A percentile compares a stretch with the other conserved stretches of the same genome.
These are phyloP conservation scores for Fissipunctia ypsillon DNA, from an alignment of 2,888 invertebrate genomes.

Conservation along the genomic window DNA sequence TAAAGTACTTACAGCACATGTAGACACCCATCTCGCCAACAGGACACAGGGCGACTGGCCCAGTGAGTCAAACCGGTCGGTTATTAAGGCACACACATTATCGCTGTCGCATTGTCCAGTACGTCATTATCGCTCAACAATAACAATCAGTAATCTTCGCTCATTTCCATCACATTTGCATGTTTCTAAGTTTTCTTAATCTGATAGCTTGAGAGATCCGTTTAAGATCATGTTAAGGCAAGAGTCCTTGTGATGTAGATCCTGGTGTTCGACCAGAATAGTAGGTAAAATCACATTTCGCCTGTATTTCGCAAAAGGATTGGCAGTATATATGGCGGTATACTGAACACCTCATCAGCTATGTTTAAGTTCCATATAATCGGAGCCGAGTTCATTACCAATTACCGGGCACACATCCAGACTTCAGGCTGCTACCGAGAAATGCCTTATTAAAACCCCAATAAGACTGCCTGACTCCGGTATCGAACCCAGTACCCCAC, in stretches of 20 bases:
- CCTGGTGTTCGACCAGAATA: slow-evolving; percentile 9
- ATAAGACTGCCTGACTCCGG: background rate
- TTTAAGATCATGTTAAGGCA: slow-evolving; percentile 35
- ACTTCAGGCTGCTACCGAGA: background rate
- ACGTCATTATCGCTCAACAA: slow-evolving; percentile 41
- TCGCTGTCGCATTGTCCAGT: slow-evolving; percentile 45
- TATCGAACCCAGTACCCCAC: background rate
- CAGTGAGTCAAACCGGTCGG: background rate
- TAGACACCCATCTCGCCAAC: slow-evolving; percentile 45
- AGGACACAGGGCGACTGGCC: slow-evolving; percentile 37
- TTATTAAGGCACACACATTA: slow-evolving; percentile 44
- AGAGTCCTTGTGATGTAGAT: slow-evolving; percentile 14
- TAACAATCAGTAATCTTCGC: slow-evolving; percentile 56
- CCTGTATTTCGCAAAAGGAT: no score
- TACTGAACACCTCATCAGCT: no score
- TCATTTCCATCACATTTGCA: slow-evolving; percentile 66
- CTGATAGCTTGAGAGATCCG: slow-evolving; percentile 48
- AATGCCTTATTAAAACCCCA: background rate
- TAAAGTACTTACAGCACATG: slow-evolving; percentile 45
- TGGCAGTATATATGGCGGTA: no score
- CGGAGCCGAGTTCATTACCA: no score
- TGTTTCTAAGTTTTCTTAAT: slow-evolving; percentile 39
- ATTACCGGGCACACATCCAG: no score
- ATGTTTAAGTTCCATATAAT: no score
- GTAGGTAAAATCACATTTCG: background rate